Percentiles rank a stretch among this genome's conserved stretches.
These are phyloP conservation scores for Eupsilia transversa DNA, from an alignment of 2,888 invertebrate species.

Conservation along the genomic window DNA sequence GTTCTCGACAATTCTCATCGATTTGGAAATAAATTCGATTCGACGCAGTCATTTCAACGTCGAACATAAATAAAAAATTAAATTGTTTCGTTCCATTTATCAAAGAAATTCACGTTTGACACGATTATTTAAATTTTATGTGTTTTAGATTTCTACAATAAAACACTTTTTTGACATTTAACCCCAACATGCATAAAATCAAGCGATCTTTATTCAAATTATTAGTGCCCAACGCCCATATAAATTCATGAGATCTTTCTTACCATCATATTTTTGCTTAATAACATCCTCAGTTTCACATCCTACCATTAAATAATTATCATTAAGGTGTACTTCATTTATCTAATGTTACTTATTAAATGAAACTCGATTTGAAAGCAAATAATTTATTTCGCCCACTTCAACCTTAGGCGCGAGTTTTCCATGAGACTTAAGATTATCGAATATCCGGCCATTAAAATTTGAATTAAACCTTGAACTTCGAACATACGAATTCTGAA, in stretches of 20 bases:
- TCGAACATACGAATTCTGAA: constrained; percentile 18
- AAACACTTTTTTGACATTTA: constrained; percentile 35
- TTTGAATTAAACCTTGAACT: constrained; percentile 55
- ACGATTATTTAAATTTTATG: constrained; percentile 44
- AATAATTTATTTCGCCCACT: constrained; percentile 59
- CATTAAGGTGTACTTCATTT: constrained; percentile 58
- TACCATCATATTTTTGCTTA: constrained; percentile 51
- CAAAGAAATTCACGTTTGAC: constrained; percentile 28
- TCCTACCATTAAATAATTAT: constrained; percentile 66
- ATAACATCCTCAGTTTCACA: constrained; percentile 58
- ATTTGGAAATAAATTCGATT: constrained; percentile 54
- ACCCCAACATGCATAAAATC: constrained; percentile 21
- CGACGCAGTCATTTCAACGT: constrained; percentile 43
- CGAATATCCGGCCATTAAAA: constrained; percentile 52
- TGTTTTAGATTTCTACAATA: constrained; percentile 39
- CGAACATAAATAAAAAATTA: constrained; percentile 51
- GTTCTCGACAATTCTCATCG: constrained; percentile 43
- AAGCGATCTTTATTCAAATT: constrained; percentile 9
- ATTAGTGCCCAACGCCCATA: constrained; percentile 2
- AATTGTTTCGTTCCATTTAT: constrained; percentile 53
- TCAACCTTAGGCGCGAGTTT: constrained; percentile 42
- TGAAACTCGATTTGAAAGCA: constrained; percentile 60
- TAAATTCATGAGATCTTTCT: constrained; percentile 40
- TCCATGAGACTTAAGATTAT: constrained; percentile 47
- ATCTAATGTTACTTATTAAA: constrained; percentile 62